Base-by-base conservation (phyloP, 2,888 invertebrate species). In the Linnaemya vulpina region DNA sequence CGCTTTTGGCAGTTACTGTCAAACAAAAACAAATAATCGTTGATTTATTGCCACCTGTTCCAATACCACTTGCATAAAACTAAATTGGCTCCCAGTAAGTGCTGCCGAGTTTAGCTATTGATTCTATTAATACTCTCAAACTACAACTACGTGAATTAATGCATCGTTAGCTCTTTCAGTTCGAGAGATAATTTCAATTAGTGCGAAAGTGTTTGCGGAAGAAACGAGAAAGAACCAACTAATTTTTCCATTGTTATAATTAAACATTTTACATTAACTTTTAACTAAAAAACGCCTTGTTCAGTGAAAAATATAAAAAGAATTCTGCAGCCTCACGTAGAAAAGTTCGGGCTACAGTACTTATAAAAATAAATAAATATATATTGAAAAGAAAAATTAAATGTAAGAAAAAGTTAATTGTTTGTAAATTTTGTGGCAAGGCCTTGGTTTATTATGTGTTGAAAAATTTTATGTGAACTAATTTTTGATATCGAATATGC, bases 141-240 rank as follows among this genome's bases (percentile, higher is more conserved):
- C 17, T 35, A 53, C 78, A 70, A 78, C 78, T 25, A 40, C 25
- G 51, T 43, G 5, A 25, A 71, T 40, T 13, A 10, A 51, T 67
- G 49, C 70, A 76, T 71, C 68, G 74, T 73, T 22, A 53, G 75
- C 53, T 75, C 53, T 63, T 49, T 73, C 70, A 79, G 79, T 84
- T 76, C 79, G 79, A 79, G 79, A 79, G 71, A 38, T 65, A 79
- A 60, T 80, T 84, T 70, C 43, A 70, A 70, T 75, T 76, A 60
- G 63, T 63, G 67, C 46, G 71, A 71, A 76, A 7, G 79, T 80
- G 65, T 67, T 71, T 67, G 49, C 80, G 84, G 46, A 46, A 51
- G 11, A 13, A 22, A 62, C 75, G 76, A 73, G 49, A 9, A 15
- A 51, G 49, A 5, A 30, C 11, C 38, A 70, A 46, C 58, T 58